Evolutionary conservation across 1,140 invertebrate genomes (phyloP).

Genomic region (Cyrtorhinus lividipennis): DNA sequence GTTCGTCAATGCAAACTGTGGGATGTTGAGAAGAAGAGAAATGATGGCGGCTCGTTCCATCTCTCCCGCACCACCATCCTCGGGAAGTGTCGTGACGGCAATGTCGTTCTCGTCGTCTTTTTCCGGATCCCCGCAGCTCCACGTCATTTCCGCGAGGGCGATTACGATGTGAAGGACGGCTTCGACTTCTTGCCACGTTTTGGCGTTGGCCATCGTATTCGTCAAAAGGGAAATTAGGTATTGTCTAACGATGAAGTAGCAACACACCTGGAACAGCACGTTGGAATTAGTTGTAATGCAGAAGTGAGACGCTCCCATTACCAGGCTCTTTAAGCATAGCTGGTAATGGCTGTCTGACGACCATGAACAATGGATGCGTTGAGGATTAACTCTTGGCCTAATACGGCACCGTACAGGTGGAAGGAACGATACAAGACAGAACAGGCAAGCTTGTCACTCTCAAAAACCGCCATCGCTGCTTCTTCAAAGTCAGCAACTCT

Average conservation of each 20-base stretch:
- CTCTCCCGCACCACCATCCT: background rate
- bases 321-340: no score
- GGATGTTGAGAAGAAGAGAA: constrained; percentile 4
- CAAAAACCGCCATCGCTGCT: no score
- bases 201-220: constrained; percentile 9
- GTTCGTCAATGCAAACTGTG: background rate
- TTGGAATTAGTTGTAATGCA: background rate
- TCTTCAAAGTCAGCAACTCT: no score
- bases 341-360: no score
- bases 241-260: constrained; percentile 16
- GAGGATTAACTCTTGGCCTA: no score
- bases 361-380: background rate
- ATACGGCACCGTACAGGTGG: no score
- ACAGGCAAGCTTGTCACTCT: no score
- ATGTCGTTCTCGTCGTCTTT: background rate
- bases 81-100: background rate
- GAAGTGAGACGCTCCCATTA: no score
- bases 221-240: constrained; percentile 16
- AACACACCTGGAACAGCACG: constrained; percentile 13
- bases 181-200: constrained; percentile 19
- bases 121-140: background rate
- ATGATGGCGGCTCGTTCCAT: constrained; percentile 2
- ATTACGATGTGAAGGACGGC: constrained; percentile 17
- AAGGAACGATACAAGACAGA: no score
- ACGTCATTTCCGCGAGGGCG: constrained; percentile 15